Conservation (phyloP, 2,888 invertebrate species). For the Elegia similella region DNA sequence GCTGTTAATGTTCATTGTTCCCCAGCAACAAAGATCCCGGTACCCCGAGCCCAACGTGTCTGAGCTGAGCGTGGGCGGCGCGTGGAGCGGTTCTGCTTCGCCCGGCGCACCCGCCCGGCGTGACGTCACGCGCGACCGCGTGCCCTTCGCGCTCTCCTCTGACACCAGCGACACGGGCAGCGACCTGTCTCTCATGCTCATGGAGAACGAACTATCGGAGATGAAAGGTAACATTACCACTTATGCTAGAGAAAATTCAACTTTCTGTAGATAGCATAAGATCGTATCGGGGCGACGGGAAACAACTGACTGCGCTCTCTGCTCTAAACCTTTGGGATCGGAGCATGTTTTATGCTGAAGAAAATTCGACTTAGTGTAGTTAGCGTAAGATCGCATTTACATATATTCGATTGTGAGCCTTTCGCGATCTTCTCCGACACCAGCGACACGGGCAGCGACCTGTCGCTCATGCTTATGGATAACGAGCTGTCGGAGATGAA, state of each 20-base stretch:
- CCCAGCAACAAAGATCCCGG: slow-evolving; percentile 58
- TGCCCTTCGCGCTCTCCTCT: slow-evolving; percentile 93
- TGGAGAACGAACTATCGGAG: slow-evolving; percentile 84
- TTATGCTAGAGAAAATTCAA: too few species aligned
- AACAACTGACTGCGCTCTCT: slow-evolving; percentile 83
- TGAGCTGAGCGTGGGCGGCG: slow-evolving; percentile 59
- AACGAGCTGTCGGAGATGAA: slow-evolving; percentile 79
- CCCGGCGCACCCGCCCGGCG: slow-evolving; percentile 54
- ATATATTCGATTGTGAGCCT: slow-evolving; percentile 86
- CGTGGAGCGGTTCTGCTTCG: slow-evolving; percentile 66
- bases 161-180: slow-evolving; percentile 97
- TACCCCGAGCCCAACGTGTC: slow-evolving; percentile 81
- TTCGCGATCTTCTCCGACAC: slow-evolving; percentile 96
- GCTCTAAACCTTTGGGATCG: too few species aligned
- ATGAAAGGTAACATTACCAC: slow-evolving; percentile 54
- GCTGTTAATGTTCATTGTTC: too few species aligned
- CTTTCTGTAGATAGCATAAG: too few species aligned
- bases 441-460: slow-evolving; percentile 95
- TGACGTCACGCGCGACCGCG: slow-evolving; percentile 87
- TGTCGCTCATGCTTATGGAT: slow-evolving; percentile 88
- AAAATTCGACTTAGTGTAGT: too few species aligned
- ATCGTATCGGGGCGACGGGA: too few species aligned
- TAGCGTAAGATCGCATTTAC: too few species aligned
- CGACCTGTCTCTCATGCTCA: slow-evolving; percentile 89
- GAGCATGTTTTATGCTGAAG: too few species aligned